Evolutionary conservation across 53 echinoderm and acorn worm genomes (phyloP), one percentile per base, ranked within the genome.

Genomic region (Temnopleurus reevesii): DNA sequence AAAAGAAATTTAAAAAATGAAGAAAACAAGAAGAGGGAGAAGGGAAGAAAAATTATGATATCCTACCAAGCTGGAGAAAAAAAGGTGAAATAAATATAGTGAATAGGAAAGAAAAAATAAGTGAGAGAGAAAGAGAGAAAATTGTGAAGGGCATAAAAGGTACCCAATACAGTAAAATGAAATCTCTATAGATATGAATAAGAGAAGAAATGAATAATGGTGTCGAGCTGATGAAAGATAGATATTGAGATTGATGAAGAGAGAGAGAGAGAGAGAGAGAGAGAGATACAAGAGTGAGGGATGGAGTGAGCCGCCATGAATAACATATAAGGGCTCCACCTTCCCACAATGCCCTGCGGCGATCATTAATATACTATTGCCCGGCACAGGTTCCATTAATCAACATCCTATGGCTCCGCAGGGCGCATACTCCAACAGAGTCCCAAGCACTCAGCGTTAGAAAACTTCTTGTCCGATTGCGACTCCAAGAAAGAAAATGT

Each of bases 281-380:
- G 44, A 77, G 27, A 77, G 17, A 46, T 18, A 51, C 9, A 15
- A 79, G 26, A 85, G 60, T 44, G 86, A 61, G 46, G 45, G 59
- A 85, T 27, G 25, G 86, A 34, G 45, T 43, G 86, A 85, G 38
- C 53, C 24, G 19, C 51, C 88, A 87, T 87, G 88, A 87, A 87
- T 87, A 87, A 87, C 65, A 33, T 38, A 87, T 87, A 53, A 87
- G 88, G 86, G 51, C 51, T 51, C 88, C 88, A 71, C 88, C 88
- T 66, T 51, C 71, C 71, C 71, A 47, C 86, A 51, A 46, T 66
- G 71, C 66, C 88, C 71, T 49, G 35, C 24, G 36, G 88, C 65
- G 34, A 87, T 87, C 88, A 87, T 87, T 87, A 87, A 87, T 87
- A 87, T 66, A 66, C 88, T 38, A 87, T 87, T 28, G 41, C 46